phyloP scores from a whole-genome alignment of 2,797 vertebrate species.

The Acrocephalus scirpaceus region DNA sequence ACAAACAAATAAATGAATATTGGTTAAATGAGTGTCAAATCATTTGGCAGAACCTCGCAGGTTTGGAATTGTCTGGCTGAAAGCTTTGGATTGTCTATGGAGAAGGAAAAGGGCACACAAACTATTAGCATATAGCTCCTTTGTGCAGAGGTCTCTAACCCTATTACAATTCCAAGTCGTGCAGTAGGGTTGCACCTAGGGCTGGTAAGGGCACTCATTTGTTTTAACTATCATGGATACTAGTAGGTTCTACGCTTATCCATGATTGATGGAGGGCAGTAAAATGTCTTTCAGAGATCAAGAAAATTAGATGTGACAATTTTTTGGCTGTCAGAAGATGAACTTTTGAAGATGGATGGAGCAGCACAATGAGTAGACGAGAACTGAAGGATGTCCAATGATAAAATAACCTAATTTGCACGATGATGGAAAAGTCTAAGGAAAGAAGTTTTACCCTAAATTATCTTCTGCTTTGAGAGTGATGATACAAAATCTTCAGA shows the following conservation, averaged over 20 bases:
- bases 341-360: slow-evolving; percentile 21
- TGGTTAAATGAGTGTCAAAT: neutral
- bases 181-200: neutral
- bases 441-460: neutral
- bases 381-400: neutral
- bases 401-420: neutral
- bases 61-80: neutral
- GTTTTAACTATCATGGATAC: neutral
- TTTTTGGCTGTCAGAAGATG: neutral
- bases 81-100: neutral
- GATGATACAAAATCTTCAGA: neutral
- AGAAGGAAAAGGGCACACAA: neutral
- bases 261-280: neutral
- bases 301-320: slow-evolving; percentile 21
- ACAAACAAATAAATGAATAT: neutral
- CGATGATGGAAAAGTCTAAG: neutral
- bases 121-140: neutral
- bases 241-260: neutral
- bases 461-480: neutral
- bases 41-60: neutral
- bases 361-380: neutral
- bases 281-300: neutral
- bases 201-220: neutral
- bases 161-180: neutral
- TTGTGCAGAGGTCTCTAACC: neutral